Evolutionary conservation across 2,113 vertebrate genomes (phyloP), one percentile per base, ranked within the genome.

Genomic region (Turnix velox): DNA sequence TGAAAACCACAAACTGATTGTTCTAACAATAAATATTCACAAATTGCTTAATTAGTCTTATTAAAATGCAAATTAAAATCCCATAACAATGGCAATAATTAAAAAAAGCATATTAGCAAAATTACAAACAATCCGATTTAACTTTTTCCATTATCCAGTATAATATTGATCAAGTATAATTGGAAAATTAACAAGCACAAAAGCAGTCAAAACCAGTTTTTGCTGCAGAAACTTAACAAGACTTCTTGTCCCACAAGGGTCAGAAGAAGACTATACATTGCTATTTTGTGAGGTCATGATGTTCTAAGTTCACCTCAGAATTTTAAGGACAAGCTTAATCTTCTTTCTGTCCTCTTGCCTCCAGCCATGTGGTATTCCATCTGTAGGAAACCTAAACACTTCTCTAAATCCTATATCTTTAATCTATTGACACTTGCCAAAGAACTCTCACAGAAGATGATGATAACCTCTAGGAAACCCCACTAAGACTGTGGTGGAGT

Each of bases 1-100:
- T 71, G 27, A 45, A 93, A 91, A 79, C 48, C 1, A 1, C 23
- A 48, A 63, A 71, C 48, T 67, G 49, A 55, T 71, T 88, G 25
- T 88, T 92, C 73, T 65, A 75, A 78, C 46, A 92, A 93, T 80
- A 95, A 83, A 88, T 76, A 94, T 63, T 67, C 55, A 86, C 48
- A 88, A 57, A 86, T 88, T 81, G 52, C 43, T 90, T 92, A 90
- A 81, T 86, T 93, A 86, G 77, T 77, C 59, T 86, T 96, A 93
- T 88, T 77, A 86, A 93, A 93, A 96, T 94, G 83, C 55, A 96
- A 86, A 94, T 94, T 88, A 67, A 86, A 93, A 77, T 63, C 79
- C 54, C 31, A 77, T 92, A 78, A 6, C 51, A 90, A 66, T 67
- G 45, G 39, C 31, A 80, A 67, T 43, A 88, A 86, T 71, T 88